Percentiles rank a stretch among this genome's conserved stretches.
Conservation (phyloP, 2,113 vertebrate genomes). For the Sclerurus mexicanus region DNA sequence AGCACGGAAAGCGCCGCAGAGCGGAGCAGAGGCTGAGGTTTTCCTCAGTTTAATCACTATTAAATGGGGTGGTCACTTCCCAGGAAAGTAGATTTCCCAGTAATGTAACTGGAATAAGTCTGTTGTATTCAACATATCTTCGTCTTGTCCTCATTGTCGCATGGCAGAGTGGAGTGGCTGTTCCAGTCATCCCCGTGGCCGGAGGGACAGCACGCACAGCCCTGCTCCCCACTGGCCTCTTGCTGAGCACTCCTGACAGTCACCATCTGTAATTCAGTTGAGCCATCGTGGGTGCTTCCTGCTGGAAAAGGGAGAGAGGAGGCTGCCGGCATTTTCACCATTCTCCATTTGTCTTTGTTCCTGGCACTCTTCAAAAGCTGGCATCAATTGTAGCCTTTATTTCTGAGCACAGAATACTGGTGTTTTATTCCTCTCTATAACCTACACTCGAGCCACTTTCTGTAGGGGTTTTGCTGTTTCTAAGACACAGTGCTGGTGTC, state of each 20-base stretch:
- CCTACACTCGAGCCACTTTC: not conserved
- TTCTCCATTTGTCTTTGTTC: not conserved
- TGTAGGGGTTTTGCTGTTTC: not conserved
- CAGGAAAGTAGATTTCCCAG: not conserved
- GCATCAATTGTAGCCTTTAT: not conserved
- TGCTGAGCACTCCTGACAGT: not conserved
- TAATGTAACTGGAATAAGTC: not conserved
- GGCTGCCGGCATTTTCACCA: not conserved
- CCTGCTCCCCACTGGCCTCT: not conserved
- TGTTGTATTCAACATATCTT: not conserved
- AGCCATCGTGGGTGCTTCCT: not conserved
- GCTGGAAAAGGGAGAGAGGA: not conserved
- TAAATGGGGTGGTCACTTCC: not conserved
- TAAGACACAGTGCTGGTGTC: not conserved
- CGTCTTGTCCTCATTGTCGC: not conserved
- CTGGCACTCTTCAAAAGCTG: not conserved
- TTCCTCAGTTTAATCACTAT: not conserved
- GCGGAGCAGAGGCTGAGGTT: not conserved
- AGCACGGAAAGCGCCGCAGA: not conserved
- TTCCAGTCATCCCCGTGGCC: not conserved
- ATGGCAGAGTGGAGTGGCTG: not conserved
- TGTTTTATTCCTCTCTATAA: not conserved
- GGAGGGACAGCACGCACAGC: accelerated
- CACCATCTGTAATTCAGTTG: not conserved
- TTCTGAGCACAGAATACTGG: not conserved